These are phyloP conservation scores for Heteromormyrus szaboi DNA, from an alignment of 2,797 vertebrate species.

Conservation along the genomic window DNA sequence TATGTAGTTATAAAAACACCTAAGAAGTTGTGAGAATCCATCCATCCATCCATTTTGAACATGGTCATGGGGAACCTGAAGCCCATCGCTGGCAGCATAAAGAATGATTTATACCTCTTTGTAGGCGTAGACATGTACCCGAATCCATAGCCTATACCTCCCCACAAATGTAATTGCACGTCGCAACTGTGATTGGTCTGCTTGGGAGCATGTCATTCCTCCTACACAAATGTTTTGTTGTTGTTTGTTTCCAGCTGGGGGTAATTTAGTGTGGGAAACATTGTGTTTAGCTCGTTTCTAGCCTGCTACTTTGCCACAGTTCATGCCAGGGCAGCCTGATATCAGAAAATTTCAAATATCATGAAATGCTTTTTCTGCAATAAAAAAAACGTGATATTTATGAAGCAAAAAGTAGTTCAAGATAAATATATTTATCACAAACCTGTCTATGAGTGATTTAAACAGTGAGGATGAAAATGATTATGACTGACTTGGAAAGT, in stretches of 20 bases:
- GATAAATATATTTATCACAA: neutral
- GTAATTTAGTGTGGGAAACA: neutral
- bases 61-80: neutral
- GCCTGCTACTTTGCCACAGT: neutral
- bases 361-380: neutral
- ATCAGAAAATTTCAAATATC: neutral
- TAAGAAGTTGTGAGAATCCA: neutral
- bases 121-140: neutral
- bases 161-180: neutral
- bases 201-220: neutral
- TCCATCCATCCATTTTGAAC: neutral
- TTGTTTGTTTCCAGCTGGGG: neutral
- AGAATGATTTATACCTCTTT: neutral
- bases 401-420: neutral
- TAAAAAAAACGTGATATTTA: neutral
- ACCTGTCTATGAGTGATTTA: too few relatives aligned
- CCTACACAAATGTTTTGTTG: neutral
- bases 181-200: neutral
- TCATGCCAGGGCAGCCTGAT: neutral
- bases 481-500: neutral
- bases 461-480: too few relatives aligned
- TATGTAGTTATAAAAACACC: neutral
- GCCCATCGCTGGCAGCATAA: neutral
- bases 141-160: neutral
- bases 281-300: neutral